Conservation (phyloP, 2,888 invertebrate genomes). For the Halictus quadricinctus region DNA sequence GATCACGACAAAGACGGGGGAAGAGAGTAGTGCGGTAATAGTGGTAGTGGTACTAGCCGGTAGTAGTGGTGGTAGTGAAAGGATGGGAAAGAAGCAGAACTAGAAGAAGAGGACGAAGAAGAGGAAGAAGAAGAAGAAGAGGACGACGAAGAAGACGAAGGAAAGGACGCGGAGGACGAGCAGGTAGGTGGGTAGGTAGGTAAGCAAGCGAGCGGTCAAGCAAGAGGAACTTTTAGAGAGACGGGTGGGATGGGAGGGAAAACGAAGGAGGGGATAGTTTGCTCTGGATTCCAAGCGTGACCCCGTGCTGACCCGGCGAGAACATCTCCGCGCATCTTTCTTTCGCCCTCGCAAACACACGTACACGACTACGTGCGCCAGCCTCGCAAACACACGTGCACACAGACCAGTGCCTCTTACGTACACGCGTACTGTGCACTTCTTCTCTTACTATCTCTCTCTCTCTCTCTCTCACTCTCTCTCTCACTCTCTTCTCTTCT, state of each 20-base stretch:
- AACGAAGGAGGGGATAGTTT: conserved; percentile 78
- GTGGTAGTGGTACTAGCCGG: conserved; percentile 5
- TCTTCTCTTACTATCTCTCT: neutral
- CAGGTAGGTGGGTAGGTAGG: conserved; percentile 67
- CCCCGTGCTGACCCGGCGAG: conserved; percentile 81
- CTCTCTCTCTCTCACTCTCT: neutral
- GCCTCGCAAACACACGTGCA: conserved; percentile 30
- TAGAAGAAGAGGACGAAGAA: conserved; percentile 18
- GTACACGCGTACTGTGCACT: conserved; percentile 43
- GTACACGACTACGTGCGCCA: conserved; percentile 13
- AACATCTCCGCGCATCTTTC: conserved; percentile 80
- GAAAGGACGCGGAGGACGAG: conserved; percentile 41
- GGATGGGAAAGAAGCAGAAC: conserved; percentile 12
- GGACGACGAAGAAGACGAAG: conserved; percentile 37
- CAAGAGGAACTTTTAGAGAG: conserved; percentile 61
- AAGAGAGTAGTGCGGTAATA: conserved; percentile 32
- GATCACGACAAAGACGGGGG: conserved; percentile 48
- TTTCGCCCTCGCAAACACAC: conserved; percentile 61
- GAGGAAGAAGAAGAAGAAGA: conserved; percentile 22
- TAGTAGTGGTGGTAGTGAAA: conserved; percentile 17
- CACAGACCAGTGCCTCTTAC: conserved; percentile 16
- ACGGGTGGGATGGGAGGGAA: conserved; percentile 42
- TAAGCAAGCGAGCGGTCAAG: conserved; percentile 69
- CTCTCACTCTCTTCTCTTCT: conserved; percentile 51
- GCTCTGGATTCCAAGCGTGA: conserved; percentile 82